Base-by-base conservation (phyloP, 1,140 invertebrate species). In the Drosophila orosa region DNA sequence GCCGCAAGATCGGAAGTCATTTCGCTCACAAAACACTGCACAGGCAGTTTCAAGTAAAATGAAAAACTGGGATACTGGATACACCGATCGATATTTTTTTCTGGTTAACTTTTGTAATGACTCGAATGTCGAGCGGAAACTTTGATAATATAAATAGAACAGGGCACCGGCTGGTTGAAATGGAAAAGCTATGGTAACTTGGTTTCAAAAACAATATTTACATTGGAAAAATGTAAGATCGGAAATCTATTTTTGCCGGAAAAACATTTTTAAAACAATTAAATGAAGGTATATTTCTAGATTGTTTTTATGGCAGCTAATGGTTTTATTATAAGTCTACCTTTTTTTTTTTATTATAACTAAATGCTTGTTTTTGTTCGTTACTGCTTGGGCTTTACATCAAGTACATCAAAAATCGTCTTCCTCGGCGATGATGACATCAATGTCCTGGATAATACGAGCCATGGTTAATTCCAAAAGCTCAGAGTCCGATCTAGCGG, bases 181-280 rank as follows among this genome's bases (percentile, higher is more conserved):
- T 50, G 72, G 50, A 56, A 29, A 56, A 25, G 10, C 54, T 15
- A 12, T 48, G 63, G 42, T 31, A 27, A 59, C 62, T 66, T 33
- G 62, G 37, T 59, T 63, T 24, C 1, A 24, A 54, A 22, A 13
- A 10, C 3, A 19, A 5, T 40, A 25, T 17, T 27, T 6, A 27
- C n/a, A 17, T 6, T 17, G 1, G n/a, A 22, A 3, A 50, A 33
- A 15, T 9, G 12, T 12, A 2, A 19, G 12, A 22, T 22, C 12
- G 3, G 7, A 52, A 52, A 54, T n/a, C 4, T 2, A 42, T 44
- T 57, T 25, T 13, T 5, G n/a, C 5, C n/a, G 2, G 1, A 1
- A 25, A 10, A 5, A 13, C 15, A 9, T 17, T 3, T 1, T 29
- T 29, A 7, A 10, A 25, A 1, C 3, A 5, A 1, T 25, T 48